Conservation (phyloP, 2,113 vertebrate species). For the Prionailurus viverrinus region DNA sequence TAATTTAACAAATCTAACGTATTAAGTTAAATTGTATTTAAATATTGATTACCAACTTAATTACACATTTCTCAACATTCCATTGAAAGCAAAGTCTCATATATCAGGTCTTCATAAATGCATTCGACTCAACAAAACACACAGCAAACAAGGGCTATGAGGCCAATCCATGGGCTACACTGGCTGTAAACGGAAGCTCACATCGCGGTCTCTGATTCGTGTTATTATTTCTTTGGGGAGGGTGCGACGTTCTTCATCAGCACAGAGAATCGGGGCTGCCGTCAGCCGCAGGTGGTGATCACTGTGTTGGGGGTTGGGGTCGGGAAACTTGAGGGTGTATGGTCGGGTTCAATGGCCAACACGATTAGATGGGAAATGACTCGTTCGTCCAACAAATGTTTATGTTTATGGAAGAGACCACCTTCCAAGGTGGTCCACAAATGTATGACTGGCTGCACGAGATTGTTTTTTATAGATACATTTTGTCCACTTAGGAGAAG, state of each 20-base stretch:
- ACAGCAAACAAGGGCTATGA: neutral
- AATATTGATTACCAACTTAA: neutral
- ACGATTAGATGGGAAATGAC: no score
- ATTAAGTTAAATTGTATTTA: neutral
- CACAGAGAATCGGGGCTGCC: neutral
- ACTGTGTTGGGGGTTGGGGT: rapidly evolving
- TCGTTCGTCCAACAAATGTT: no score
- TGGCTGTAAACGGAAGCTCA: neutral
- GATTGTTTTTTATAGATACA: neutral
- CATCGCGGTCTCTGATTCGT: rapidly evolving
- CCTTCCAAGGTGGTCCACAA: no score
- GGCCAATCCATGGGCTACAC: neutral
- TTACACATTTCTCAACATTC: neutral
- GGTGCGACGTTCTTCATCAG: rapidly evolving
- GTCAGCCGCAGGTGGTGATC: rapidly evolving
- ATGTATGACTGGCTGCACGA: rapidly evolving
- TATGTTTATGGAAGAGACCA: no score
- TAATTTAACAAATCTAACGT: neutral
- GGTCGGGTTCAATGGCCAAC: no score
- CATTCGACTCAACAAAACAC: neutral
- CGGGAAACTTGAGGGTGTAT: neutral
- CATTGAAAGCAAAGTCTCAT: neutral
- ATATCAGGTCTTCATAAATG: neutral
- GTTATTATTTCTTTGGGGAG: no score
- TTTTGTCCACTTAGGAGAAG: neutral